Percentiles rank a stretch among this genome's conserved stretches.
Conservation (phyloP, 2,888 invertebrate genomes). For the Lasiommata megera region DNA sequence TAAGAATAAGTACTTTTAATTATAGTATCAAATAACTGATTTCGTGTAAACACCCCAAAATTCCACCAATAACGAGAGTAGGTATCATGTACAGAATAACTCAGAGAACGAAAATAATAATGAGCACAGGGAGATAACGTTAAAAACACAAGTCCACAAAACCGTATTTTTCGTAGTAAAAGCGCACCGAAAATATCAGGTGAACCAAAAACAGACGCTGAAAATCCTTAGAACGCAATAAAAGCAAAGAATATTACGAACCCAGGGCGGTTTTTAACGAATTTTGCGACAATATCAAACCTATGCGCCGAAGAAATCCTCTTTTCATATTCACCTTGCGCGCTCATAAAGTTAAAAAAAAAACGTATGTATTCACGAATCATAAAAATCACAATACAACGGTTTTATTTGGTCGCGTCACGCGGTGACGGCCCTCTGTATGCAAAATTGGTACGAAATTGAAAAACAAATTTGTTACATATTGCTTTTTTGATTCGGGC, state of each 20-base stretch:
- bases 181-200: background rate
- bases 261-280: constrained; percentile 48
- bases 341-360: constrained; percentile 56
- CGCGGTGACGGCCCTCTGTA: constrained; percentile 57
- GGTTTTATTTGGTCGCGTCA: constrained; percentile 65
- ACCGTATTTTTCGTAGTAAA: background rate
- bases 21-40: no score
- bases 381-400: constrained; percentile 74
- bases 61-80: no score
- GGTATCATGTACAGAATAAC: background rate
- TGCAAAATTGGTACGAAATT: constrained; percentile 81
- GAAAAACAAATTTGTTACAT: constrained; percentile 81
- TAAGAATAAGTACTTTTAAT: no score
- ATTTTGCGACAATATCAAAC: constrained; percentile 48
- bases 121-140: background rate
- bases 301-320: constrained; percentile 50
- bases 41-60: no score
- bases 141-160: background rate
- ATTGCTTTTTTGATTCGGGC: constrained; percentile 72
- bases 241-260: constrained; percentile 36
- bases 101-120: background rate
- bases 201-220: background rate
- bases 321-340: constrained; percentile 65
- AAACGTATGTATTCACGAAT: constrained; percentile 66
- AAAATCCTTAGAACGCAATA: constrained; percentile 17